These are phyloP conservation scores for Hoplodrina ambigua DNA, from an alignment of 2,888 invertebrate genomes.

Conservation along the genomic window DNA sequence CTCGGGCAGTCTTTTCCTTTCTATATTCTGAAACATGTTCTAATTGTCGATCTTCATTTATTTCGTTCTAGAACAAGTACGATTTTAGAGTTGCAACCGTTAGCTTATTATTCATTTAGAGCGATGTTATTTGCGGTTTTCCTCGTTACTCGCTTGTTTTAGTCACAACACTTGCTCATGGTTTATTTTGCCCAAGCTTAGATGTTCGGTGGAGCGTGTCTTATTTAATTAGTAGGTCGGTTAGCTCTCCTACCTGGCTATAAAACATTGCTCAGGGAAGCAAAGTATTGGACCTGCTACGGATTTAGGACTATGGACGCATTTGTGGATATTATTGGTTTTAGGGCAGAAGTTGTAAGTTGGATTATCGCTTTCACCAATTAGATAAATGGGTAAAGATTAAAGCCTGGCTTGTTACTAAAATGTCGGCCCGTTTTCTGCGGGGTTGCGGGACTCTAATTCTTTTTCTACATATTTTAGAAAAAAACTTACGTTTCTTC, in stretches of 20 bases:
- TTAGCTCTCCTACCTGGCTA: conserved; percentile 71
- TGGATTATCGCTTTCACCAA: background rate
- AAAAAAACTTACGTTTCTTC: too few species aligned
- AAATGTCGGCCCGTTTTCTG: too few species aligned
- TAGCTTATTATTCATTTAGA: conserved; percentile 29
- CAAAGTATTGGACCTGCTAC: conserved; percentile 67
- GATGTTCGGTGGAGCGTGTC: conserved; percentile 78
- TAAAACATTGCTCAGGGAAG: conserved; percentile 80
- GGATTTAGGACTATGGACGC: conserved; percentile 50
- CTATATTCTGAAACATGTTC: too few species aligned
- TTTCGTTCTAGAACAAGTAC: background rate
- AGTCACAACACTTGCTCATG: conserved; percentile 50
- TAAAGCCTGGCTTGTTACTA: background rate
- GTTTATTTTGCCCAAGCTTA: conserved; percentile 70
- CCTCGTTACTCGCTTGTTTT: conserved; percentile 47
- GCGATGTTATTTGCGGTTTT: conserved; percentile 51
- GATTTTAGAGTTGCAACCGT: background rate
- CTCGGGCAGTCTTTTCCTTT: too few species aligned
- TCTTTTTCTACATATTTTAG: too few species aligned
- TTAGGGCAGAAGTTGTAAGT: conserved; percentile 15
- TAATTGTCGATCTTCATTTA: background rate
- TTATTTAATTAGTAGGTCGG: conserved; percentile 85
- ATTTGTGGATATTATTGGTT: conserved; percentile 41
- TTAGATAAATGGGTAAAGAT: background rate
- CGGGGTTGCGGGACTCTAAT: too few species aligned